These are phyloP conservation scores for Eupeodes luniger DNA, from an alignment of 2,888 invertebrate species.

Conservation along the genomic window DNA sequence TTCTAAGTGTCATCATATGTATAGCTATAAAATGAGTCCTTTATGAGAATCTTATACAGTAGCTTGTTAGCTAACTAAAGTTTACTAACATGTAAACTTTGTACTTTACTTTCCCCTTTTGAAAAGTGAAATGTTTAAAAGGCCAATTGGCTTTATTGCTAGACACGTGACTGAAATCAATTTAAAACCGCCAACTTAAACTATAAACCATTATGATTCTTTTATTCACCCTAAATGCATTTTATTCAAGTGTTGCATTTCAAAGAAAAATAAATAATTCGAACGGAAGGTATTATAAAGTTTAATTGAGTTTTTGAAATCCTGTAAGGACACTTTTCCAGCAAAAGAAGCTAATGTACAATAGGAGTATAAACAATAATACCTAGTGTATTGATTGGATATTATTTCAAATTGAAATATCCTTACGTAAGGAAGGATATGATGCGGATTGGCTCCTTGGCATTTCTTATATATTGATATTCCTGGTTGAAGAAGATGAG, in stretches of 20 bases:
- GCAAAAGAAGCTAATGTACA: background rate
- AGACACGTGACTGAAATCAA: slow-evolving; percentile 69
- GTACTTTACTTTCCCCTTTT: background rate
- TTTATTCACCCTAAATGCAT: slow-evolving; percentile 47
- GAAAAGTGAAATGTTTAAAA: slow-evolving; percentile 29
- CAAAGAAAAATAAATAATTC: slow-evolving; percentile 45
- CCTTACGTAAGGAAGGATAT: slow-evolving; percentile 29
- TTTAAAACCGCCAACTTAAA: slow-evolving; percentile 40
- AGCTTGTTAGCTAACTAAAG: slow-evolving; percentile 5
- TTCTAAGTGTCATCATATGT: slow-evolving; percentile 24
- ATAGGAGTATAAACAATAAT: slow-evolving; percentile 26
- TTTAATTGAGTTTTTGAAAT: slow-evolving; percentile 72
- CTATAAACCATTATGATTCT: slow-evolving; percentile 36
- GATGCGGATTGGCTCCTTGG: background rate
- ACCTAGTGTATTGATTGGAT: slow-evolving; percentile 45
- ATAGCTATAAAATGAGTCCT: slow-evolving; percentile 40
- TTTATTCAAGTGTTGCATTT: slow-evolving; percentile 47
- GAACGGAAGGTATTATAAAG: slow-evolving; percentile 57
- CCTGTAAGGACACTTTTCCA: slow-evolving; percentile 18
- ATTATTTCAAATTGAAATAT: slow-evolving; percentile 51
- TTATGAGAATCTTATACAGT: slow-evolving; percentile 11
- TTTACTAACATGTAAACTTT: background rate
- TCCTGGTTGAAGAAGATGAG: background rate
- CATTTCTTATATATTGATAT: background rate
- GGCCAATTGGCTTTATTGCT: slow-evolving; percentile 19